A percentile compares a stretch with the other conserved stretches of the same genome.
phyloP scores from a whole-genome alignment of 1,140 invertebrate genomes.

The Luehdorfia chinensis region DNA sequence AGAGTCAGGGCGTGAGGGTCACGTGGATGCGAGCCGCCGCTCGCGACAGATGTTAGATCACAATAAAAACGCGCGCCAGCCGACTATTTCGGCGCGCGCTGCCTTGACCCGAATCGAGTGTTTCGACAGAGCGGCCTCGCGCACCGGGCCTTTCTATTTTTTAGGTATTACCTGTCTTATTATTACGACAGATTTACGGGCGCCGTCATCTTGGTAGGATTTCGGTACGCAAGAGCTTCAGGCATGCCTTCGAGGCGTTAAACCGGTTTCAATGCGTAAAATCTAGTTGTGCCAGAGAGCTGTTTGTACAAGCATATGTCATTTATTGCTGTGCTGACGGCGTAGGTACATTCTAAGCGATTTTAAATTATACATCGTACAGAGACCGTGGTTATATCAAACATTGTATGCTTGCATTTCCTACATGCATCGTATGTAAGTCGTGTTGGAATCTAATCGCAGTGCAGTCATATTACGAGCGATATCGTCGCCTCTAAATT shows the following conservation, averaged over 20 bases:
- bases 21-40: too few relatives aligned
- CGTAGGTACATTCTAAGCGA: neutral
- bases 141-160: constrained; percentile 76
- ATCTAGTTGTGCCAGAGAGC: constrained; percentile 22
- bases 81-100: constrained; percentile 74
- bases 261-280: constrained; percentile 43
- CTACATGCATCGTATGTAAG: constrained; percentile 19
- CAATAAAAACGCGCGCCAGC: constrained; percentile 72
- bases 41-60: constrained; percentile 73
- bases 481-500: constrained; percentile 23
- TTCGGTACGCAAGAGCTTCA: constrained; percentile 45
- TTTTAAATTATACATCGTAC: neutral
- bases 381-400: too few relatives aligned
- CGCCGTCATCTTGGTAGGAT: constrained; percentile 63
- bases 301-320: neutral
- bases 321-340: neutral
- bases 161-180: constrained; percentile 76
- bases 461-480: constrained; percentile 25
- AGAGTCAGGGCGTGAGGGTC: too few relatives aligned
- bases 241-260: constrained; percentile 24
- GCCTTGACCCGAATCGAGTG: constrained; percentile 73
- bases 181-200: constrained; percentile 67
- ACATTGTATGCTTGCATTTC: too few relatives aligned
- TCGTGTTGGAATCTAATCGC: constrained; percentile 30
- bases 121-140: constrained; percentile 75